Conservation (phyloP, 2,797 vertebrate genomes). For the Caiman crocodilus region DNA sequence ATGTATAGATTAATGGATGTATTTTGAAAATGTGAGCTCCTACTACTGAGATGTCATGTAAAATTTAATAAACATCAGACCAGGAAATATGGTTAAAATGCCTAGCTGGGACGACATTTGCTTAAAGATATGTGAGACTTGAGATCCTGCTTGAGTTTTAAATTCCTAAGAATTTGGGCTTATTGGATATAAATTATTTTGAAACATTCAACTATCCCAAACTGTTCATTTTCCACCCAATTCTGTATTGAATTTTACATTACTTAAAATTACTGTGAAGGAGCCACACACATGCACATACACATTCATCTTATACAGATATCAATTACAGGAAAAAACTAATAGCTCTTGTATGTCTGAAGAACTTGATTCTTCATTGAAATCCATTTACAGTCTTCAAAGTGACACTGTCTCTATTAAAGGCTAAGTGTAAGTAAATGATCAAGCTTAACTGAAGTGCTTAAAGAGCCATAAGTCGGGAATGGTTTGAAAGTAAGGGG, state of each 20-base stretch:
- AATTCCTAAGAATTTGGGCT: neutral
- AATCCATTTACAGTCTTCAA: slow-evolving; percentile 69
- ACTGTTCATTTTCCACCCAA: neutral
- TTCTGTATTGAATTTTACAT: neutral
- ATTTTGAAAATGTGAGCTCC: too few relatives aligned
- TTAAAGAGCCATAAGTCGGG: slow-evolving; percentile 52
- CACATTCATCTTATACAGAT: slow-evolving; percentile 22
- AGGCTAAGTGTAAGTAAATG: slow-evolving; percentile 54
- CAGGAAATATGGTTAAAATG: neutral
- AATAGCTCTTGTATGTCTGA: slow-evolving; percentile 20
- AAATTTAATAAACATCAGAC: neutral
- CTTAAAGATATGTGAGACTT: neutral
- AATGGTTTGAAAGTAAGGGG: slow-evolving; percentile 64
- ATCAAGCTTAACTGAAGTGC: slow-evolving; percentile 59
- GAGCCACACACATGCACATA: neutral
- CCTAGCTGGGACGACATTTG: neutral
- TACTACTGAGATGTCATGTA: neutral
- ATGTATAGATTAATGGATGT: too few relatives aligned
- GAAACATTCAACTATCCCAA: neutral
- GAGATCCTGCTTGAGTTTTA: neutral
- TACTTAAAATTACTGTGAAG: neutral
- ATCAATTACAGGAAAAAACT: neutral
- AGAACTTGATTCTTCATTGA: slow-evolving; percentile 67
- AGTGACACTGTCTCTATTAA: slow-evolving; percentile 59
- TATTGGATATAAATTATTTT: neutral